phyloP scores from a whole-genome alignment of 1,140 invertebrate genomes.

The Brachionus paranguensis region DNA sequence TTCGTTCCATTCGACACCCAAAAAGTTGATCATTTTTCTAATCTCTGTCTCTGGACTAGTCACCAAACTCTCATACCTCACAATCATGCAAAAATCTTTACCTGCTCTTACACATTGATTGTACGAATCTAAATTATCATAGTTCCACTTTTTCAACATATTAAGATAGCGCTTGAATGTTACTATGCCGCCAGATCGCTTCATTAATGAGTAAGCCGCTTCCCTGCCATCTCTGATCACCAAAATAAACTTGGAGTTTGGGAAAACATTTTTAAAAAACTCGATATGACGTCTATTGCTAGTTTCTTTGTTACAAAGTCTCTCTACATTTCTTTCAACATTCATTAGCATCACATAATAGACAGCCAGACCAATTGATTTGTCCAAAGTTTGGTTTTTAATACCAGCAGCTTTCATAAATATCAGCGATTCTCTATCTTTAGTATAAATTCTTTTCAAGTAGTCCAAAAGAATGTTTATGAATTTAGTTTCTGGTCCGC shows the following conservation, averaged over 20 bases:
- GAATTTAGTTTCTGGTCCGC: conserved; percentile 92
- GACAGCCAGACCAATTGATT: conserved; percentile 62
- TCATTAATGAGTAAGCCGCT: not conserved
- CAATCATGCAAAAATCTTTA: not conserved
- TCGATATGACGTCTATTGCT: not conserved
- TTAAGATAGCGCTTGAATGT: not conserved
- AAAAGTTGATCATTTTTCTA: not conserved
- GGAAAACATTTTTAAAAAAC: not conserved
- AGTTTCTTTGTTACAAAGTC: not conserved
- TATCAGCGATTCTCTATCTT: conserved; percentile 84
- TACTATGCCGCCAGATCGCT: not conserved
- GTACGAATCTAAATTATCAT: not conserved
- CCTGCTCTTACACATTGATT: not conserved
- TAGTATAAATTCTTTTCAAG: conserved; percentile 72
- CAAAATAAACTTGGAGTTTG: not conserved
- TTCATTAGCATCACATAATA: not conserved
- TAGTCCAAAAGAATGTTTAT: conserved; percentile 48
- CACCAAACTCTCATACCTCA: not conserved
- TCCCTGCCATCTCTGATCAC: conserved; percentile 1
- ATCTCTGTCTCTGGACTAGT: not conserved
- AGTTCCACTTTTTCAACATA: not conserved
- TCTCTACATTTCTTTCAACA: not conserved
- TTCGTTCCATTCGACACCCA: not conserved
- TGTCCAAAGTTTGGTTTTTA: not conserved
- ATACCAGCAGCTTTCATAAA: conserved; percentile 62